A percentile compares a stretch with the other conserved stretches of the same genome.
Evolutionary conservation across 2,797 vertebrate species (phyloP).

Genomic region (Toxotes lorentzi): DNA sequence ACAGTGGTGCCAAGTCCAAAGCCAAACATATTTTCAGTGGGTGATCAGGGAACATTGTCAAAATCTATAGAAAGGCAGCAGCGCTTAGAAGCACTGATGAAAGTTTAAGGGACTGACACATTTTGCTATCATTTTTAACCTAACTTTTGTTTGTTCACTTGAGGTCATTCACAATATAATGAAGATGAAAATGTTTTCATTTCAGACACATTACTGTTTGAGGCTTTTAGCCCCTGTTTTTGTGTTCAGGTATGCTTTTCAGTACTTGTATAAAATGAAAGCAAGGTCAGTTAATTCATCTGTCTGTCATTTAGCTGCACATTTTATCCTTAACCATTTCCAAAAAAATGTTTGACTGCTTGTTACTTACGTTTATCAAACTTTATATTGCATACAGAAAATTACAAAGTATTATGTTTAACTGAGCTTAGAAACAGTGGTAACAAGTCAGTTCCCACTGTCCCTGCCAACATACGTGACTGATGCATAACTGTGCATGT

Average conservation of each 20-base stretch:
- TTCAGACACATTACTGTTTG: not conserved
- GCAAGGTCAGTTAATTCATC: not conserved
- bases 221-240: not conserved
- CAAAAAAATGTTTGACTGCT: not conserved
- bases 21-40: constrained; percentile 10
- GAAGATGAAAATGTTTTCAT: constrained; percentile 20
- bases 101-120: constrained; percentile 5
- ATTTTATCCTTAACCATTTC: not conserved
- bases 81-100: constrained; percentile 26
- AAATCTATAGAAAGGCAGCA: constrained; percentile 9
- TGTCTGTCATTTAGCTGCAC: not conserved
- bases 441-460: not conserved
- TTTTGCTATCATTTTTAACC: constrained; percentile 3
- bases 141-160: not conserved
- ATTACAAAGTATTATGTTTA: too few relatives aligned
- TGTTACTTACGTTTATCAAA: too few relatives aligned
- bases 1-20: not conserved
- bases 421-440: too few relatives aligned
- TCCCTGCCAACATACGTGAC: not conserved
- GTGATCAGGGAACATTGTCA: constrained; percentile 4
- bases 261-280: not conserved
- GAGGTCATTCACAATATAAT: constrained; percentile 3
- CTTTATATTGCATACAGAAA: too few relatives aligned
- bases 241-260: constrained; percentile 6
- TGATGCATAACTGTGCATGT: constrained; percentile 5